Conservation (phyloP, 2,888 invertebrate species). For the Conchocele bisecta region DNA sequence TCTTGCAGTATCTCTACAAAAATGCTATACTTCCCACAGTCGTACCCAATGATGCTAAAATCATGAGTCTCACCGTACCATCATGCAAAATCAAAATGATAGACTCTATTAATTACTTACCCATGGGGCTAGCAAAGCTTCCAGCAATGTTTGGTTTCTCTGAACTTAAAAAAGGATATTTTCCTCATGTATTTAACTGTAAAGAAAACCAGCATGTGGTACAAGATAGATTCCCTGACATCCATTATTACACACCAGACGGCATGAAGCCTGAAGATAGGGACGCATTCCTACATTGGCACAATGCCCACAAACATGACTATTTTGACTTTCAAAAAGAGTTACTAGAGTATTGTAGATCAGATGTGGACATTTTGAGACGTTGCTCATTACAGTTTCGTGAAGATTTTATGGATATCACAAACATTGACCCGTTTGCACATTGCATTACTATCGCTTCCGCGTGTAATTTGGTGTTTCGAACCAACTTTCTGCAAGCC, state of each 20-base stretch:
- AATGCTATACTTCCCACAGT: slow-evolving; percentile 34
- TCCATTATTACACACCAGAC: slow-evolving; percentile 26
- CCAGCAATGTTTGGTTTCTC: slow-evolving; percentile 42
- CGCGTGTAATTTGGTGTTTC: slow-evolving; percentile 26
- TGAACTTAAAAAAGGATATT: slow-evolving; percentile 48
- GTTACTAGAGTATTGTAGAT: slow-evolving; percentile 20
- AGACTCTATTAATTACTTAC: slow-evolving; percentile 47
- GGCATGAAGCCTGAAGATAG: slow-evolving; percentile 36
- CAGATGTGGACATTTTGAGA: slow-evolving; percentile 36
- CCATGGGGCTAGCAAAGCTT: slow-evolving; percentile 48
- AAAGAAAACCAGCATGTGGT: slow-evolving; percentile 25
- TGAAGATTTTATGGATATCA: slow-evolving; percentile 15
- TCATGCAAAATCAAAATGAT: slow-evolving; percentile 39
- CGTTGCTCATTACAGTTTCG: slow-evolving; percentile 26
- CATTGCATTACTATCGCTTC: slow-evolving; percentile 37
- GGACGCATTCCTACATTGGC: slow-evolving; percentile 25
- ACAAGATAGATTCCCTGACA: background rate
- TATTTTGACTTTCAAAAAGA: slow-evolving; percentile 25
- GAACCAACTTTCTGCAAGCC: slow-evolving; percentile 9
- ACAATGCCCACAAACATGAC: slow-evolving; percentile 6
- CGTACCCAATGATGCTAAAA: slow-evolving; percentile 41
- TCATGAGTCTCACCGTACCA: slow-evolving; percentile 25
- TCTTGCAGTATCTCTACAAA: slow-evolving; percentile 40
- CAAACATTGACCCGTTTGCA: slow-evolving; percentile 31
- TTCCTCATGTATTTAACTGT: slow-evolving; percentile 38